A percentile compares a stretch with the other conserved stretches of the same genome.
phyloP scores from a whole-genome alignment of 2,797 vertebrate genomes.

The Xiphorhynchus erythropygius region DNA sequence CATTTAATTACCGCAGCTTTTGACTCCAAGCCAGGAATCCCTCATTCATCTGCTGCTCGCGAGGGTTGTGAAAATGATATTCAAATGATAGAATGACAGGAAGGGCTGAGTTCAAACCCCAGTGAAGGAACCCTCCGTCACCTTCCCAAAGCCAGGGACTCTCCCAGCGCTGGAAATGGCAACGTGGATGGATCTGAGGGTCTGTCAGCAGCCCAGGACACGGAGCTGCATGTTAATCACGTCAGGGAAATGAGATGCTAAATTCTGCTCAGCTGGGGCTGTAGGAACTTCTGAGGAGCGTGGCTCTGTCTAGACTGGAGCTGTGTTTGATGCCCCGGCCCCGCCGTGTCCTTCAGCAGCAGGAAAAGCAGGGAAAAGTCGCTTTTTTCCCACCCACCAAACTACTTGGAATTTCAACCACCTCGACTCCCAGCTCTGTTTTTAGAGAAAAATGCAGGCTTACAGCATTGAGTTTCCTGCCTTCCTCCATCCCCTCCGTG shows the following conservation, averaged over 20 bases:
- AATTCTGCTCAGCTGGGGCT: background rate
- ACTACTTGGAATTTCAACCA: background rate
- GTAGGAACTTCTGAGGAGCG: background rate
- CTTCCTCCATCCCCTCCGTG: background rate
- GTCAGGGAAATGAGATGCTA: background rate
- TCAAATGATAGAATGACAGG: background rate
- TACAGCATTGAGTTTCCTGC: rapidly evolving
- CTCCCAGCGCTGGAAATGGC: background rate
- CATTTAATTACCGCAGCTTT: slow-evolving; percentile 52
- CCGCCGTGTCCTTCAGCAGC: rapidly evolving
- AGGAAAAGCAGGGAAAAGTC: background rate
- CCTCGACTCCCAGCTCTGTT: background rate
- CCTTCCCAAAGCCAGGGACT: rapidly evolving
- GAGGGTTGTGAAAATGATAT: slow-evolving; percentile 5
- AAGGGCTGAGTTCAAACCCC: background rate
- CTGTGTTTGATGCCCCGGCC: background rate
- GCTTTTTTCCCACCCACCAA: background rate
- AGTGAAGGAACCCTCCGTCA: background rate
- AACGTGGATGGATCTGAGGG: background rate
- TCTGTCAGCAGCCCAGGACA: background rate
- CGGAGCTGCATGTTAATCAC: background rate
- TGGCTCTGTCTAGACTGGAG: background rate
- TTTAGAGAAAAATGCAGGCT: background rate
- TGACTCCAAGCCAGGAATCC: slow-evolving; percentile 55
- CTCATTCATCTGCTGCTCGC: slow-evolving; percentile 33